Conservation (phyloP, 2,113 vertebrate species). For the Notiomystis cincta region DNA sequence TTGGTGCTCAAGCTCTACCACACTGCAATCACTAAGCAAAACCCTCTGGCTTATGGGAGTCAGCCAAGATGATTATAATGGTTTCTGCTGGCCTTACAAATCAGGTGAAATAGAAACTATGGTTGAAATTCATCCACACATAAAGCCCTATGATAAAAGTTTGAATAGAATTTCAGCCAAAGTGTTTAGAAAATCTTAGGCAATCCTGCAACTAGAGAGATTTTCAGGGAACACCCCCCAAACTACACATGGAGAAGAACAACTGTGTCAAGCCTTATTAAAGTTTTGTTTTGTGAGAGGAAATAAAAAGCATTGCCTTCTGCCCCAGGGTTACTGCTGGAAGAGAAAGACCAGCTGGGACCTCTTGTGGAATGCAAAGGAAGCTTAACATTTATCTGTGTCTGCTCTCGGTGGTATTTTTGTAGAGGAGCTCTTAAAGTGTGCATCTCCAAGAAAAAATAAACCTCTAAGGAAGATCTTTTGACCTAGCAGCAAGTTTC, state of each 20-base stretch:
- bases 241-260: not conserved
- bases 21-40: not conserved
- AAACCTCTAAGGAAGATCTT: not conserved
- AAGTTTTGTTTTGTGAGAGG: not conserved
- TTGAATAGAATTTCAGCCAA: not conserved
- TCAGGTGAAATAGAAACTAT: not conserved
- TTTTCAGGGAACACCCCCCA: not conserved
- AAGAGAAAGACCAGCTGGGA: slow-evolving; percentile 58
- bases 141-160: not conserved
- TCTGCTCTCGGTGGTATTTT: not conserved
- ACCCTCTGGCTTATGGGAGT: not conserved
- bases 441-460: not conserved
- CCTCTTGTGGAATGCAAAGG: slow-evolving; percentile 58
- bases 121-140: not conserved
- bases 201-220: not conserved
- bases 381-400: slow-evolving; percentile 44
- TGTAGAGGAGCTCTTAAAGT: not conserved
- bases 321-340: slow-evolving; percentile 23
- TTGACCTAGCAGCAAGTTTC: not conserved
- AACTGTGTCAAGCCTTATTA: not conserved
- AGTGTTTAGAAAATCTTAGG: not conserved
- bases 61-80: not conserved
- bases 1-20: not conserved
- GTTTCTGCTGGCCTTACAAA: not conserved
- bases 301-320: slow-evolving; percentile 31